Percentiles rank a stretch among this genome's conserved stretches.
These are phyloP conservation scores for Camptogramma bilineatum DNA, from an alignment of 2,888 invertebrate genomes.

Conservation along the genomic window DNA sequence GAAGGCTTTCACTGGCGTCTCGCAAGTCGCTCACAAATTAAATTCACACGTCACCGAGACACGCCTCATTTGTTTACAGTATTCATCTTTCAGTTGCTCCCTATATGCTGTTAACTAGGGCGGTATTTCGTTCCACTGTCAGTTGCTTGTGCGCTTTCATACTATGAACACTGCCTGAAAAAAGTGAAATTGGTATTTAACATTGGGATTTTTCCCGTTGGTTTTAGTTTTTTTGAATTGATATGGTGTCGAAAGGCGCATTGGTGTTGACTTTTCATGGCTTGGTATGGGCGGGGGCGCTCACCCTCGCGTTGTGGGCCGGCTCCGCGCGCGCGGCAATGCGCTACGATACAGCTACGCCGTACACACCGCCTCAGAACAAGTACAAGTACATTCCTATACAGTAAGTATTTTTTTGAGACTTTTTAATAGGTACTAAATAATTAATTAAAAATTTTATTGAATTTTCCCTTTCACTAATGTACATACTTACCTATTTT, in stretches of 20 bases:
- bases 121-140: conserved; percentile 59
- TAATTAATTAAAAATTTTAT: too few species aligned
- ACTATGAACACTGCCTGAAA: conserved; percentile 54
- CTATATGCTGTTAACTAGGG: conserved; percentile 72
- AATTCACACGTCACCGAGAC: conserved; percentile 72
- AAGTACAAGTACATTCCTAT: conserved; percentile 76
- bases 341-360: conserved; percentile 76
- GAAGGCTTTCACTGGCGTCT: conserved; percentile 57
- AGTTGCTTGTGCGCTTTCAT: conserved; percentile 63
- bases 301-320: conserved; percentile 70
- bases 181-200: conserved; percentile 22
- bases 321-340: conserved; percentile 64
- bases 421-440: neutral
- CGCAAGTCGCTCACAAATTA: conserved; percentile 65
- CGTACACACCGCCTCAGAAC: conserved; percentile 66
- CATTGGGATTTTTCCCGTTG: neutral
- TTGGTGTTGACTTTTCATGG: conserved; percentile 67
- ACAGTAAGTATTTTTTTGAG: conserved; percentile 62
- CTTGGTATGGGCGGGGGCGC: conserved; percentile 62
- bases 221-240: conserved; percentile 31
- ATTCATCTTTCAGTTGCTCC: conserved; percentile 70
- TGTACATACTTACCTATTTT: too few species aligned
- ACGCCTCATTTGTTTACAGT: conserved; percentile 71
- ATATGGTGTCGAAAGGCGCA: conserved; percentile 63
- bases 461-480: too few species aligned